Evolutionary conservation across 1,140 invertebrate species (phyloP).

Genomic region (Caenorhabditis remanei): DNA sequence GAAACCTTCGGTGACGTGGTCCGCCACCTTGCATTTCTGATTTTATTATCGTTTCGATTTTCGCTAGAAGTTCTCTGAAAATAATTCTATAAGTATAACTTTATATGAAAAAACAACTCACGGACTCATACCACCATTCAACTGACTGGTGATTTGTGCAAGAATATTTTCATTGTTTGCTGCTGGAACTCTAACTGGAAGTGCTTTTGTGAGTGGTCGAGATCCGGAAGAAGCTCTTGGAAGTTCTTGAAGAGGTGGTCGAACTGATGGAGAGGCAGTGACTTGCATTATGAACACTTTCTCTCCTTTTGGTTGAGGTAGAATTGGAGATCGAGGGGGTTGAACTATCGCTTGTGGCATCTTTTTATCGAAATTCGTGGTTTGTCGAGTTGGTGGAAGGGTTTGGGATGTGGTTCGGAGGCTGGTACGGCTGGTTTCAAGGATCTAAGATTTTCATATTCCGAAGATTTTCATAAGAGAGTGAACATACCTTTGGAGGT

Average conservation of each 20-base stretch:
- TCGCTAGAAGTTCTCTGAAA: constrained; percentile 60
- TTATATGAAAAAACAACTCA: constrained; percentile 1
- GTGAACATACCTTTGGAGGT: background rate
- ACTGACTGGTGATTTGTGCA: constrained; percentile 36
- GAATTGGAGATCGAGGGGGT: constrained; percentile 21
- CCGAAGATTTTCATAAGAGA: background rate
- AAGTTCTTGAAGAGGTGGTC: constrained; percentile 35
- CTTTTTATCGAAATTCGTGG: constrained; percentile 38
- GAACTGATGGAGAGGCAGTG: constrained; percentile 50
- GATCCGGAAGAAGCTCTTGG: constrained; percentile 51
- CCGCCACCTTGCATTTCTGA: constrained; percentile 48
- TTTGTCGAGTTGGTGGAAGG: constrained; percentile 49
- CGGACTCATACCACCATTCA: constrained; percentile 59
- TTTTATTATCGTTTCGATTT: constrained; percentile 59
- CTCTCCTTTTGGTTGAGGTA: constrained; percentile 36
- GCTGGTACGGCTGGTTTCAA: constrained; percentile 31
- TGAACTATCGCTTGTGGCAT: constrained; percentile 46
- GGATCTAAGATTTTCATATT: background rate
- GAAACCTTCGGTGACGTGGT: constrained; percentile 47
- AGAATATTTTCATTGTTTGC: constrained; percentile 49
- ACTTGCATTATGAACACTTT: constrained; percentile 59
- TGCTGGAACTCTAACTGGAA: constrained; percentile 17
- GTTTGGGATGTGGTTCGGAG: constrained; percentile 52
- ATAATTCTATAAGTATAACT: background rate
- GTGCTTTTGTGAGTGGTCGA: background rate